Conservation (phyloP, 2,888 invertebrate genomes). For the Apamea crenata region DNA sequence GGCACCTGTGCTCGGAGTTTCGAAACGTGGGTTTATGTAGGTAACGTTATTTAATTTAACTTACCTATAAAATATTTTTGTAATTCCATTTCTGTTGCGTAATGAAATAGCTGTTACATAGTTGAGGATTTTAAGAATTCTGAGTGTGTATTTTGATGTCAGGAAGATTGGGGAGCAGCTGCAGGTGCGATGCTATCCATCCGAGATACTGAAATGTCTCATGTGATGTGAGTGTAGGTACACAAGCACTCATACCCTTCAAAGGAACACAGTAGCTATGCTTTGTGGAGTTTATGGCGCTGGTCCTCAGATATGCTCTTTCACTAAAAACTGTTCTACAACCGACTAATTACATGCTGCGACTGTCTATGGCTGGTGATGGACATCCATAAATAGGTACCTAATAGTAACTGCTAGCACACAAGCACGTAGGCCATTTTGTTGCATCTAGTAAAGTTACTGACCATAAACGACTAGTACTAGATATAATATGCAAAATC, state of each 20-base stretch:
- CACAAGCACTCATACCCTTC: not conserved
- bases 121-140: not conserved
- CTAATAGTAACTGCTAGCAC: not conserved
- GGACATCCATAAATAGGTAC: not conserved
- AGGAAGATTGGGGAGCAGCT: not conserved
- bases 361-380: not conserved
- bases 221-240: not conserved
- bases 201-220: not conserved
- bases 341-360: not conserved
- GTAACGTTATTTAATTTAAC: slow-evolving; percentile 53
- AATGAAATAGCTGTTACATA: not conserved
- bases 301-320: not conserved
- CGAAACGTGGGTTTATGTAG: slow-evolving; percentile 53
- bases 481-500: not conserved
- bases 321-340: not conserved
- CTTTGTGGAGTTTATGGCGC: not conserved
- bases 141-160: not conserved
- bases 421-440: not conserved
- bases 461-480: not conserved
- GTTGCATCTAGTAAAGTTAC: not conserved
- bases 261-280: not conserved
- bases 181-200: not conserved
- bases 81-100: slow-evolving; percentile 24
- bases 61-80: slow-evolving; percentile 45
- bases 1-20: slow-evolving; percentile 74